Evolutionary conservation across 2,113 vertebrate genomes (phyloP).

Genomic region (Sprattus sprattus): DNA sequence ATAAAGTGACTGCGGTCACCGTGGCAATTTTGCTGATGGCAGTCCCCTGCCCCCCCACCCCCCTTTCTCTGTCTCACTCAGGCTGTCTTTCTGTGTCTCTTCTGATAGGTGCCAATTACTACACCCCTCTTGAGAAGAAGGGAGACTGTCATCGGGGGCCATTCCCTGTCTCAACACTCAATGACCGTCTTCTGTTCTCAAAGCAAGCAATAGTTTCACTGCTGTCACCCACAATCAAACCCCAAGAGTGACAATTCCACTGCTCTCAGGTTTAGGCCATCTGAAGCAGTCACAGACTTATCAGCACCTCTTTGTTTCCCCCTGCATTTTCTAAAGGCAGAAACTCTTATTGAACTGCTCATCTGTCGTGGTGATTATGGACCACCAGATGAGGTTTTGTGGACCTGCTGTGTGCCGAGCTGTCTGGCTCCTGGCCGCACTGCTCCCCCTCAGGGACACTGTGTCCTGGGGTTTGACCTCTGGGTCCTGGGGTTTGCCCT

Average conservation of each 20-base stretch:
- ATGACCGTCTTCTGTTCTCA: constrained; percentile 72
- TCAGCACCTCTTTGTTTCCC: constrained; percentile 16
- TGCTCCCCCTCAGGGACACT: constrained; percentile 79
- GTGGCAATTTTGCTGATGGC: constrained; percentile 66
- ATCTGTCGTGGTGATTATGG: constrained; percentile 4
- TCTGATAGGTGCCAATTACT: constrained; percentile 75
- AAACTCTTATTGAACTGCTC: constrained; percentile 15
- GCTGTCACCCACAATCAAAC: constrained; percentile 50
- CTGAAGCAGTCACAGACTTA: constrained; percentile 51
- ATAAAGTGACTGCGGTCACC: constrained; percentile 59
- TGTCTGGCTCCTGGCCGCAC: constrained; percentile 78
- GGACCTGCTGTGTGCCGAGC: constrained; percentile 65
- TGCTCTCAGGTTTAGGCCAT: constrained; percentile 48
- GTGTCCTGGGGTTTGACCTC: constrained; percentile 41
- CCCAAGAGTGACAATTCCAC: constrained; percentile 56
- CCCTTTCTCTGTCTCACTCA: constrained; percentile 48
- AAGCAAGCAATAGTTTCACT: constrained; percentile 58
- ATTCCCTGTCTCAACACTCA: constrained; percentile 60
- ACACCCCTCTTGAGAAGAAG: constrained; percentile 63
- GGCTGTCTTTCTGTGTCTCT: constrained; percentile 62
- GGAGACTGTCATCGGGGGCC: constrained; percentile 65
- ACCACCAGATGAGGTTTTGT: constrained; percentile 64
- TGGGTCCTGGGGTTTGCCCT: constrained; percentile 76
- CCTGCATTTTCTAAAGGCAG: constrained; percentile 66
- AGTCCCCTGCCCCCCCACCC: constrained; percentile 51